Evolutionary conservation across 1,140 invertebrate genomes (phyloP).

Genomic region (Caenorhabditis briggsae): DNA sequence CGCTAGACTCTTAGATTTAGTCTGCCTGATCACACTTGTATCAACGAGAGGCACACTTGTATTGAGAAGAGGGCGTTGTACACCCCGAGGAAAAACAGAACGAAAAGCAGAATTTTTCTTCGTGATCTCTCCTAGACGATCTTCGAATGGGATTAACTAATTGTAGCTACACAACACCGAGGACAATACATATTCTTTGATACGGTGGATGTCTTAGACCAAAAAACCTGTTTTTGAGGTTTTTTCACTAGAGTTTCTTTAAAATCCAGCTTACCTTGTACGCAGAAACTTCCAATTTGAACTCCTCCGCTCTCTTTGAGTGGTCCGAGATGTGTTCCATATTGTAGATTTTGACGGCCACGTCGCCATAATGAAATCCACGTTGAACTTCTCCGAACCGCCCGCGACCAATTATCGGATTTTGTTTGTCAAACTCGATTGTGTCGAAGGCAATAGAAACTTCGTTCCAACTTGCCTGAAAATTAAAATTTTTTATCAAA

Average conservation of each 20-base stretch:
- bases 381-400: conserved; percentile 79
- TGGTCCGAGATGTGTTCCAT: conserved; percentile 87
- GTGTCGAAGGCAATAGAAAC: conserved; percentile 71
- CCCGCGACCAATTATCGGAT: conserved; percentile 71
- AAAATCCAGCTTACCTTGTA: conserved; percentile 41
- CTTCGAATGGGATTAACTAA: background rate
- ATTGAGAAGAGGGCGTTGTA: too few species aligned
- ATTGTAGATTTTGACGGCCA: conserved; percentile 96
- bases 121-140: conserved; percentile 16
- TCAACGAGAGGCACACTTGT: too few species aligned
- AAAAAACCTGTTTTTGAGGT: background rate
- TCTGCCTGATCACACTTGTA: too few species aligned
- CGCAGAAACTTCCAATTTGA: conserved; percentile 91
- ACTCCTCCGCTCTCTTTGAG: conserved; percentile 91
- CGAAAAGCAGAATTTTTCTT: conserved; percentile 14
- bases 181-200: too few species aligned
- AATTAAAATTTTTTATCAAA: background rate
- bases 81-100: too few species aligned
- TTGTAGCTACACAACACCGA: background rate
- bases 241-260: too few species aligned
- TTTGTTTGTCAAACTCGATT: conserved; percentile 66
- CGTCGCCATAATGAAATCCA: conserved; percentile 97
- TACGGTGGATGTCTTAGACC: background rate
- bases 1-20: too few species aligned
- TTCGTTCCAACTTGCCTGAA: conserved; percentile 71